Evolutionary conservation across 2,113 vertebrate species (phyloP), one percentile per base, ranked within the genome.

Genomic region (Dissostichus mawsoni): DNA sequence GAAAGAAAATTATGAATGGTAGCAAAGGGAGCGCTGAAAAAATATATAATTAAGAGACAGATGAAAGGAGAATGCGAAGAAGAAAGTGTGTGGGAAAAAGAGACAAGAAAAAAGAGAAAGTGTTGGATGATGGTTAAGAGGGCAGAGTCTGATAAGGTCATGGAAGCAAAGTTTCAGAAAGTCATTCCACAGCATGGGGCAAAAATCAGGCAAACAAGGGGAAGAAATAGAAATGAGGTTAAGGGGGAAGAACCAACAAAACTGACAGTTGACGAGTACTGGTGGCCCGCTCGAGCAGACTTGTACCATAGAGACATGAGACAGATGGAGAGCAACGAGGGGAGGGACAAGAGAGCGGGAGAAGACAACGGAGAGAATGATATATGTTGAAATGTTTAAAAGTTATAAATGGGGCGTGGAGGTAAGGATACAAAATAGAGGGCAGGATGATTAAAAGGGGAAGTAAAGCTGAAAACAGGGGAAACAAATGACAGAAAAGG

Each of bases 211-310:
- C 17, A 64, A 72, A 33, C 62, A 66, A 73, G 52, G 18, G n/a
- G 36, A 78, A 74, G 20, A 82, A 78, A 81, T 18, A 74, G 36
- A 83, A 78, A 91, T 73, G 4, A 73, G 67, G 71, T 70, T 81
- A 70, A 75, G 57, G 64, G 47, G 50, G 18, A 52, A 58, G 16
- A 69, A 23, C 45, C 18, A 82, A 48, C 33, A 69, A 69, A 80
- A 78, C 47, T 82, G 83, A 77, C 76, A 72, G 70, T 59, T 87
- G 80, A 87, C 65, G 82, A 18, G 74, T 75, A 58, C 68, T 76
- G 81, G 83, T 76, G 80, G 70, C 78, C 65, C 63, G 69, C 45
- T 76, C 64, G 61, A 72, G 68, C 68, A 70, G 59, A 75, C 59
- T 59, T 82, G 52, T 64, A 74, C 63, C 66, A 65, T 18, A 45